Conservation (phyloP, 2,888 invertebrate species). For the Byasa hedistus region DNA sequence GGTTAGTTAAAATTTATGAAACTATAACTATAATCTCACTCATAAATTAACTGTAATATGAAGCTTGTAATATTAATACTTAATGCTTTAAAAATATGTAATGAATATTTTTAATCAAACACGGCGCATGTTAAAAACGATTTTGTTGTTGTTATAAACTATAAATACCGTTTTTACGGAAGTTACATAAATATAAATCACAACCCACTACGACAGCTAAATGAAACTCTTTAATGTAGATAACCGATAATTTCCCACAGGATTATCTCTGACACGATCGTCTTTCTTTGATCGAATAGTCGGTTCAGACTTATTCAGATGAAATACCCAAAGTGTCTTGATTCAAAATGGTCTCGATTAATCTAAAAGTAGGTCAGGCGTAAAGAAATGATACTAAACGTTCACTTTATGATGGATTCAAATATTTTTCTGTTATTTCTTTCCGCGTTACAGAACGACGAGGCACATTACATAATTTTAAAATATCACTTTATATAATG, state of each 20-base stretch:
- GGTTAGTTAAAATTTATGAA: slow-evolving; percentile 47
- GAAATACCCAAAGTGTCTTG: slow-evolving; percentile 5
- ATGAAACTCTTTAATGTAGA: slow-evolving; percentile 14
- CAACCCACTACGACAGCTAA: not conserved
- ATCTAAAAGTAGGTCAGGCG: slow-evolving; percentile 4
- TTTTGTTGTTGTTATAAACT: not conserved
- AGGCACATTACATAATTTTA: not conserved
- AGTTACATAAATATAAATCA: not conserved
- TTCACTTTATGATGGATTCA: not conserved
- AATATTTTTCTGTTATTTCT: not conserved
- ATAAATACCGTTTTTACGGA: not conserved
- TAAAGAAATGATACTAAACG: not conserved
- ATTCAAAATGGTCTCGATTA: slow-evolving; percentile 17
- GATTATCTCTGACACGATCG: slow-evolving; percentile 9
- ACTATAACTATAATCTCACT: too few species aligned
- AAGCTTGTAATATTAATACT: too few species aligned
- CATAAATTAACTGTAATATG: too few species aligned
- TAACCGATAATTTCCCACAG: slow-evolving; percentile 10
- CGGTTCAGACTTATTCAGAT: slow-evolving; percentile 11
- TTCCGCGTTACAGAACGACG: not conserved
- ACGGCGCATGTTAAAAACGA: not conserved
- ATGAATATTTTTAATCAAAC: too few species aligned
- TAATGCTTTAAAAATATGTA: not conserved
- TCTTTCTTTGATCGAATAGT: slow-evolving; percentile 7
- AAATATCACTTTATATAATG: not conserved